Evolutionary conservation across 1,140 invertebrate species (phyloP), one percentile per base, ranked within the genome.

Genomic region (Colletes gigas): DNA sequence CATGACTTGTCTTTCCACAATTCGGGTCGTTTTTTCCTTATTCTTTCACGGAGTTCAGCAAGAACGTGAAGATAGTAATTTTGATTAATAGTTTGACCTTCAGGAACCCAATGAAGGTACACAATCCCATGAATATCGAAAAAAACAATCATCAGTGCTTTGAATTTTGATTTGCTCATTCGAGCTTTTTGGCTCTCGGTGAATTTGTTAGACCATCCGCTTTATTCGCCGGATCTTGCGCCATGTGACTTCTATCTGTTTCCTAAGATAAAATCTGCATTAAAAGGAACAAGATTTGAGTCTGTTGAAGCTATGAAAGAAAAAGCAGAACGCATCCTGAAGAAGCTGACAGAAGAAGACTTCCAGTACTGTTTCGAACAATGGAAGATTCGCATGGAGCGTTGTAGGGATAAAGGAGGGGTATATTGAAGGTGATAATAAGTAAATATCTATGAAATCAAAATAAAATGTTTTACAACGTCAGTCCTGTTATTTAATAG

Each of bases 211-310:
- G 77, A 74, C 14, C 88, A 91, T 66, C 88, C 90, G 15, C 82
- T 83, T 0, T 92, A 92, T 66, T 91, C 87, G 14, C 88, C 91
- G 39, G 90, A 93, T 81, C 71, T 92, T 57, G 83, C 87, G 74
- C 91, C 89, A 0, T 89, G 89, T 69, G 88, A 92, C 85, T 92
- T 92, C 82, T 92, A 91, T 70, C 78, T 90, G 10, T 92, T 93
- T 75, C 88, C 85, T 54, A 85, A 87, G 50, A 72, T 92, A 44
- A 92, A 91, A 75, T 69, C 30, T 75, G 78, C 82, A 54, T 81
- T 90, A 10, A 85, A 88, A 75, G 83, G 88, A 62, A 87, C 82
- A 50, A 60, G 21, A 50, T 90, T 90, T 77, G 54, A 86, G 52
- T 62, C 73, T 3, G 10, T 75, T 21, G 67, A 54, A 39, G 21